phyloP scores from a whole-genome alignment of 1,140 invertebrate genomes.

The Penaeus vannamei region DNA sequence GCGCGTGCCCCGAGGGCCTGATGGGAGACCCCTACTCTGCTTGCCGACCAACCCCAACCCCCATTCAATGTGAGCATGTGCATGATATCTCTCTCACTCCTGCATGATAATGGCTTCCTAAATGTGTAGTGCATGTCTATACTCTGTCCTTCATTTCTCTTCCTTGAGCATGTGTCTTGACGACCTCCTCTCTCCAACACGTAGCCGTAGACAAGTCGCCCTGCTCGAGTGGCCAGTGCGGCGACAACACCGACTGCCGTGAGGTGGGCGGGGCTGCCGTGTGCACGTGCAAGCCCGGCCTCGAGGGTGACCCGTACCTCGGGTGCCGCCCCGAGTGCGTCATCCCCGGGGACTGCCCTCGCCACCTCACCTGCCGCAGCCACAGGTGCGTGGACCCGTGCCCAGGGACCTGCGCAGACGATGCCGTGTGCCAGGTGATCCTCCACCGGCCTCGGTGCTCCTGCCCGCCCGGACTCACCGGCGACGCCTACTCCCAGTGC shows the following conservation, averaged over 20 bases:
- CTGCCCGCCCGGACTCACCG: conserved; percentile 59
- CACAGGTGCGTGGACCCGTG: conserved; percentile 84
- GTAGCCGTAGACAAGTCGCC: conserved; percentile 40
- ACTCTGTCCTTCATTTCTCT: conserved; percentile 1
- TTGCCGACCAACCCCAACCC: conserved; percentile 64
- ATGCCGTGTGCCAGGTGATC: conserved; percentile 62
- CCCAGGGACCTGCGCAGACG: conserved; percentile 69
- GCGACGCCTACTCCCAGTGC: conserved; percentile 69
- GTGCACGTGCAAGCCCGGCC: conserved; percentile 70
- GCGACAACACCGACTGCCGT: conserved; percentile 59
- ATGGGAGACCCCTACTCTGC: conserved; percentile 70
- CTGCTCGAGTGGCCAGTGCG: conserved; percentile 52
- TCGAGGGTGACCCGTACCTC: conserved; percentile 69
- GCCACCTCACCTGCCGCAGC: conserved; percentile 80
- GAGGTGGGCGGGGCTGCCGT: conserved; percentile 58
- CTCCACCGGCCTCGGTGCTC: conserved; percentile 65
- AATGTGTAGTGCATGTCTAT: background rate
- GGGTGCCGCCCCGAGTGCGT: conserved; percentile 56
- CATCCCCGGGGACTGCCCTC: conserved; percentile 79
- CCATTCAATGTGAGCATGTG: conserved; percentile 9
- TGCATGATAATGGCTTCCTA: background rate
- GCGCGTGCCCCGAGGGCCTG: conserved; percentile 69
- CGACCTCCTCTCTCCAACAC: conserved; percentile 8
- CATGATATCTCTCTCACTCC: conserved; percentile 4
- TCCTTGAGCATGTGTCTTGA: background rate